A percentile compares a stretch with the other conserved stretches of the same genome.
Conservation (phyloP, 2,797 vertebrate species). For the Ptychadena robeensis region DNA sequence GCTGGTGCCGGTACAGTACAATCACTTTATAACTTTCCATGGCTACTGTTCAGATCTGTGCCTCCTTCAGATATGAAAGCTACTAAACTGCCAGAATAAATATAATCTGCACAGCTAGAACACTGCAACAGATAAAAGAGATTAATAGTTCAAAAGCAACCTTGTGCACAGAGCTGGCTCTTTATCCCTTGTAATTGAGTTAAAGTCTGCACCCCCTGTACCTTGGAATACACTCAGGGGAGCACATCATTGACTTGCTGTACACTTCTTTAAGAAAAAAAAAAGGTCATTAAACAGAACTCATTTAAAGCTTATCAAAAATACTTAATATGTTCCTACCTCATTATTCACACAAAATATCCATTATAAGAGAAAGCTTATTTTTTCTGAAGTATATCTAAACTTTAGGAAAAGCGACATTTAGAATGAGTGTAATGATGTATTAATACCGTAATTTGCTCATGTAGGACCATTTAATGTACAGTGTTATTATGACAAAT, state of each 20-base stretch:
- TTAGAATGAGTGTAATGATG: neutral
- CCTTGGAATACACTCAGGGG: constrained; percentile 6
- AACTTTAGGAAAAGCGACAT: neutral
- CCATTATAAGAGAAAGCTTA: neutral
- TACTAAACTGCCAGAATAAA: neutral
- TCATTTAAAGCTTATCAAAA: constrained; percentile 31
- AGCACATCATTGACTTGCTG: constrained; percentile 11
- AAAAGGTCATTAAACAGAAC: constrained; percentile 23
- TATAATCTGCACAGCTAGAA: neutral
- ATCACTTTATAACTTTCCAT: neutral
- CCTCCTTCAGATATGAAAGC: neutral
- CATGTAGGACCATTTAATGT: neutral
- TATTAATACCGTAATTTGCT: neutral
- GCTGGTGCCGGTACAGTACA: neutral
- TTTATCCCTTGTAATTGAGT: constrained; percentile 30
- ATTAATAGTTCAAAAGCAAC: constrained; percentile 38
- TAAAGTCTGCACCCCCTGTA: constrained; percentile 4
- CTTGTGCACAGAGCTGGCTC: constrained; percentile 13
- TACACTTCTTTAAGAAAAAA: neutral
- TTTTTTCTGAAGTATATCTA: neutral
- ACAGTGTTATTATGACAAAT: neutral
- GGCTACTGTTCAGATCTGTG: neutral
- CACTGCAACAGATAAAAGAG: neutral
- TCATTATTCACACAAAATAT: neutral
- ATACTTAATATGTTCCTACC: constrained; percentile 6